These are phyloP conservation scores for Coregonus suidteri DNA, from an alignment of 2,797 vertebrate species.

Conservation along the genomic window DNA sequence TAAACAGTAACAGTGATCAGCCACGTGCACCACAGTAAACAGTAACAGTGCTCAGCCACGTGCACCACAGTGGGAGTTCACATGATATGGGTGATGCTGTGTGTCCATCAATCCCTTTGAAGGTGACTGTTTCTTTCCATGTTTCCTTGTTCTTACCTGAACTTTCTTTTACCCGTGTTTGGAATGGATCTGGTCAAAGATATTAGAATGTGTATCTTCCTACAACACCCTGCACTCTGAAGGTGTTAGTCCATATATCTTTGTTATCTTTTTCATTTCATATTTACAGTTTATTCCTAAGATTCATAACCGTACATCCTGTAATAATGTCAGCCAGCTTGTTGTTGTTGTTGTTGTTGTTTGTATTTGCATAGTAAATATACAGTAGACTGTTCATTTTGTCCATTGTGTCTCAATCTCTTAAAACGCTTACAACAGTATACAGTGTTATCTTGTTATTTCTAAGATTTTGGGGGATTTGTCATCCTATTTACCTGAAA, in stretches of 20 bases:
- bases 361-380: slow-evolving; percentile 16
- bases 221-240: not conserved
- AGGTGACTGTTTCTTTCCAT: slow-evolving; percentile 26
- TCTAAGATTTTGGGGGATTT: slow-evolving; percentile 46
- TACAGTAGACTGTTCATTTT: slow-evolving; percentile 21
- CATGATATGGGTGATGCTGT: slow-evolving; percentile 46
- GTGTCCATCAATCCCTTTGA: slow-evolving; percentile 39
- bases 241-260: slow-evolving; percentile 17
- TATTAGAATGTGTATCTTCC: slow-evolving; percentile 3
- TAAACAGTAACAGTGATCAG: too few relatives aligned
- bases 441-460: slow-evolving; percentile 21
- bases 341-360: not conserved
- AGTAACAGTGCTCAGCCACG: not conserved
- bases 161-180: not conserved
- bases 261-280: slow-evolving; percentile 5
- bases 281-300: slow-evolving; percentile 29
- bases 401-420: slow-evolving; percentile 28
- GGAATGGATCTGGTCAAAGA: not conserved
- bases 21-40: too few relatives aligned
- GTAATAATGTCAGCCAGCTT: slow-evolving; percentile 7
- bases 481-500: slow-evolving; percentile 63
- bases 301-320: not conserved
- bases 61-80: slow-evolving; percentile 41
- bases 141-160: not conserved
- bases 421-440: slow-evolving; percentile 8